phyloP scores from a whole-genome alignment of 2,113 vertebrate genomes.

The Alces alces region DNA sequence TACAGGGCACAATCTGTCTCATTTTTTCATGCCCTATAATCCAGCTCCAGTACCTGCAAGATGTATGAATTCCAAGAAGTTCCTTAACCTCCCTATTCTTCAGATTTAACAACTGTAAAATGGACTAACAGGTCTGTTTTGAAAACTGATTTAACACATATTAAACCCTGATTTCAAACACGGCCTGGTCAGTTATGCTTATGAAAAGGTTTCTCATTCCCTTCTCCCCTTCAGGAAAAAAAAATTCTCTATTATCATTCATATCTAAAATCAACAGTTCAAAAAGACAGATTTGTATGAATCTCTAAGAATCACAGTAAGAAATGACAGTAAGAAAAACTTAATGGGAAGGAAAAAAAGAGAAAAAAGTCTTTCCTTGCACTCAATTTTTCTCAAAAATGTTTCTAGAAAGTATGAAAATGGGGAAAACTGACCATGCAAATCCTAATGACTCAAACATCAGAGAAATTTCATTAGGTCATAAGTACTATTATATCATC shows the following conservation, averaged over 20 bases:
- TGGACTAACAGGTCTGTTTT: not conserved
- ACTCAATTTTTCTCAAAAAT: conserved; percentile 1
- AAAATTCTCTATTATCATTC: not conserved
- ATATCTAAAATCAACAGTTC: not conserved
- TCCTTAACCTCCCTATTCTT: not conserved
- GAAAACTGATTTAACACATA: not conserved
- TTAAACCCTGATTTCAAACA: not conserved
- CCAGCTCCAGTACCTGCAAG: not conserved
- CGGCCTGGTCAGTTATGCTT: not conserved
- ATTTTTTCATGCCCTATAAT: conserved; percentile 29
- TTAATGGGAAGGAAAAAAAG: not conserved
- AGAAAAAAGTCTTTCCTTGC: not conserved
- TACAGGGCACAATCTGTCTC: not conserved
- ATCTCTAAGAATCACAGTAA: not conserved
- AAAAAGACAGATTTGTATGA: not conserved
- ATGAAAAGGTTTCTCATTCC: not conserved
- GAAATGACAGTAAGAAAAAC: not conserved
- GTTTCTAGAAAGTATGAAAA: conserved; percentile 2
- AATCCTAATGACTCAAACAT: conserved; percentile 11
- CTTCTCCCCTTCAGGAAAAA: not conserved
- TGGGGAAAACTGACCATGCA: not conserved
- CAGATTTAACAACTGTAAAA: not conserved
- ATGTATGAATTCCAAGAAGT: not conserved
- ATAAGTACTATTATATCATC: not conserved
- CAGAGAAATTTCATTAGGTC: not conserved